Base-by-base conservation (phyloP, 1,140 invertebrate species). In the Solenopsis fugax region DNA sequence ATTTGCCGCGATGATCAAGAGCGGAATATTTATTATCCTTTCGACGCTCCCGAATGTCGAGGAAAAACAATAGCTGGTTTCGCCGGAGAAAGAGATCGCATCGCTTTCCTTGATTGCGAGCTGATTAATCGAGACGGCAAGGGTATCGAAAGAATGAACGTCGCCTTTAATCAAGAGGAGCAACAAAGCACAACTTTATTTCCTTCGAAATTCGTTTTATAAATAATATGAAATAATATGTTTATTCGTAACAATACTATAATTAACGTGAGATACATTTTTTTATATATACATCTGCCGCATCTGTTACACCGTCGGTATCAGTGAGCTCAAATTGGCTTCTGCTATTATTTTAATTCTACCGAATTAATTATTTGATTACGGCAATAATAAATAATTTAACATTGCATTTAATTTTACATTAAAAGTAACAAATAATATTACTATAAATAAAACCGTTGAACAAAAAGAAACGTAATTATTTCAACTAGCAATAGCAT, bases 11-110 rank as follows among this genome's bases (percentile, higher is more conserved):
- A 75, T 58, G 29, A 84, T 84, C 56, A 75, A 84, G 69, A 84
- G 54, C 56, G 37, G 71, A 84, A 84, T 84, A 84, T 84, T 75
- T 84, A 84, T 73, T 75, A 84, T 69, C 65, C 67, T 84, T 76
- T 84, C 21, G 76, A 24, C 34, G 13, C 9, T 52, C 45, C 29
- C 37, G 45, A 67, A 48, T 80, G 45, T 24, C 48, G 64, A 37
- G 29, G 71, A 76, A 52, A 71, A 81, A 84, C 69, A 81, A 71
- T 71, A 81, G 48, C 45, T 34, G 34, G 60, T 41, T 80, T 80
- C 16, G 77, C 48, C 12, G 16, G 16, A 41, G n/a, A 56, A 29
- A 29, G 48, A 81, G 65, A 81, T 81, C 37, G 64, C n/a, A 54
- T 81, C 34, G 48, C n/a, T 69, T n/a, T 81, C 34, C 45, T 41